Evolutionary conservation across 1,140 invertebrate genomes (phyloP).

Genomic region (Oncopodura yosiiana): DNA sequence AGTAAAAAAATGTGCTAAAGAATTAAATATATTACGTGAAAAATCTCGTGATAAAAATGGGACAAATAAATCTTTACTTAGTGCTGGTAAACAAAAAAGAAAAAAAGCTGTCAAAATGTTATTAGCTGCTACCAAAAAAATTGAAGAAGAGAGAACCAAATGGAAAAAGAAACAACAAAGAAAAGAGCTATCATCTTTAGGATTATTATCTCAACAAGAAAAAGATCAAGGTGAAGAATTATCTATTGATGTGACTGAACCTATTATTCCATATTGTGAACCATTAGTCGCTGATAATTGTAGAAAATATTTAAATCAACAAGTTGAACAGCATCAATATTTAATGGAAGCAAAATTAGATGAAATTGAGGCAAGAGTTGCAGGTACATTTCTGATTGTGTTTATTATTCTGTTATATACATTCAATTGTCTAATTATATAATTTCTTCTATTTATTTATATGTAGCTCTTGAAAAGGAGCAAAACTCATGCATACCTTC

Average conservation of each 20-base stretch:
- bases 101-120: too few species aligned
- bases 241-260: not conserved
- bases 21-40: too few species aligned
- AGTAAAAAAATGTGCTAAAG: too few species aligned
- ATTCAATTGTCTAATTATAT: not conserved
- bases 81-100: too few species aligned
- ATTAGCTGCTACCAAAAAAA: too few species aligned
- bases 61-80: too few species aligned
- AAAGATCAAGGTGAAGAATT: not conserved
- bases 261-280: not conserved
- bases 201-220: not conserved
- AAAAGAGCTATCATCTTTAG: not conserved
- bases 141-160: too few species aligned
- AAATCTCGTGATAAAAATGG: too few species aligned
- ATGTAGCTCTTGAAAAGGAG: too few species aligned
- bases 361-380: not conserved
- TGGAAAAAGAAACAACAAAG: not conserved
- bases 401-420: not conserved
- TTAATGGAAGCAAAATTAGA: not conserved
- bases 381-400: not conserved
- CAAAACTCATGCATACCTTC: too few species aligned
- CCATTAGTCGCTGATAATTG: not conserved
- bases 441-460: too few species aligned
- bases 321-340: not conserved
- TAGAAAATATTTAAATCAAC: not conserved